Base-by-base conservation (phyloP, 2,113 vertebrate species). In the Lepus timidus region DNA sequence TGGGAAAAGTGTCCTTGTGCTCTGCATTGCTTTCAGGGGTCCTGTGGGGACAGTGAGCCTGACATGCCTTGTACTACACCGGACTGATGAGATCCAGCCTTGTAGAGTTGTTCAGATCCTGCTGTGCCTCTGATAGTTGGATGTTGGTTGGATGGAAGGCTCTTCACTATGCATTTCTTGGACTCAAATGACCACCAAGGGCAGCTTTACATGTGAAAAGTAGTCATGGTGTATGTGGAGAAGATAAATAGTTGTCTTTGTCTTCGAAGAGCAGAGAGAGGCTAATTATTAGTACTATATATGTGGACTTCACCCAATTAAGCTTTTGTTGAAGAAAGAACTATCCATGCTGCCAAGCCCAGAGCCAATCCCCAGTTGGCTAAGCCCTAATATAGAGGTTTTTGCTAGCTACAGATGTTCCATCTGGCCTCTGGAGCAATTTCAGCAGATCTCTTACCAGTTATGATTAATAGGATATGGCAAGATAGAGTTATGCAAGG, bases 361-460 rank as follows among this genome's bases (percentile, higher is more conserved):
- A n/a, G 62, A 84, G 80, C 62, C 17, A 17, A 75, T 12, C 23
- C 22, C 8, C 65, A 36, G 39, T 55, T 94, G 80, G 85, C 67
- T 62, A 33, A 88, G 14, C 49, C 76, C 22, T 91, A 16, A 31
- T 14, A 71, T 39, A 9, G 68, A 78, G 27, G 25, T 2, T 88
- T 96, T 67, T 95, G 10, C 76, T 88, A 27, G 96, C 81, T 95
- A 9, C 36, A 85, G 87, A 91, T 36, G 49, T 88, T 90, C 85
- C 79, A 90, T 96, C 84, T 96, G 95, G 76, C 31, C 51, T 95
- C 68, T 94, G 74, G 62, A 96, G 81, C 84, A 64, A 49, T 96
- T 94, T 94, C n/a, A 96, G 62, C 2, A 95, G 61, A 39, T 79
- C 33, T 3, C n/a, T 74, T 91, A 39, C 27, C 85, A 79, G 78